Percentiles rank a stretch among this genome's conserved stretches.
phyloP scores from a whole-genome alignment of 2,888 invertebrate genomes.

The Orchesella flavescens region DNA sequence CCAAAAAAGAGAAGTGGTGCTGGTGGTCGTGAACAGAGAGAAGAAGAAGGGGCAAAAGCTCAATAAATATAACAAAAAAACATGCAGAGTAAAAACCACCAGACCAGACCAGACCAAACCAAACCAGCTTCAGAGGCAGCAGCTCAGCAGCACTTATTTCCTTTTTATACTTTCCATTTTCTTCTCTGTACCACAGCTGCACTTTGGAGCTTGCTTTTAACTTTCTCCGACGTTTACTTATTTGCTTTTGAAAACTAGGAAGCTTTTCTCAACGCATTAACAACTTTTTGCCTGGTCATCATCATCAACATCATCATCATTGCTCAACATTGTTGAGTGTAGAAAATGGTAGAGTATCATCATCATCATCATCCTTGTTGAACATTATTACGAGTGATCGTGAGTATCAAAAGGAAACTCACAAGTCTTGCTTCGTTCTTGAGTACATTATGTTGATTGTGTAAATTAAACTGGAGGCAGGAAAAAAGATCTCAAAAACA shows the following conservation, averaged over 20 bases:
- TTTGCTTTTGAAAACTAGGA: not conserved
- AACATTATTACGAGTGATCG: too few species aligned
- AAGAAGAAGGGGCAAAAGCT: not conserved
- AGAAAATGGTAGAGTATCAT: too few species aligned
- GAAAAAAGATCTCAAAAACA: not conserved
- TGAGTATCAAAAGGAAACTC: not conserved
- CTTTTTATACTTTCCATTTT: constrained; percentile 9
- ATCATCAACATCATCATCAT: not conserved
- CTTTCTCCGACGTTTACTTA: constrained; percentile 13
- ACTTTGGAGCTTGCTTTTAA: constrained; percentile 16
- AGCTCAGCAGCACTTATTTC: not conserved
- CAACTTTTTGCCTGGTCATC: constrained; percentile 27
- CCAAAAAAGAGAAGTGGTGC: constrained; percentile 34
- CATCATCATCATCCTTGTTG: too few species aligned
- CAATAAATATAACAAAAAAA: not conserved
- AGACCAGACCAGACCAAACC: too few species aligned
- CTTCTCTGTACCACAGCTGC: not conserved
- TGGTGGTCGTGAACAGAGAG: not conserved
- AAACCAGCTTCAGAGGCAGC: not conserved
- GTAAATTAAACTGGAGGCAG: not conserved
- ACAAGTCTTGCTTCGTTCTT: not conserved
- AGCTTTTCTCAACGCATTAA: not conserved
- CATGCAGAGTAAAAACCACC: too few species aligned
- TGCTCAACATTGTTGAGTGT: too few species aligned
- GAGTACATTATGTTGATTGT: not conserved